Evolutionary conservation across 2,888 invertebrate genomes (phyloP).

Genomic region (Teinopalpus imperialis): DNA sequence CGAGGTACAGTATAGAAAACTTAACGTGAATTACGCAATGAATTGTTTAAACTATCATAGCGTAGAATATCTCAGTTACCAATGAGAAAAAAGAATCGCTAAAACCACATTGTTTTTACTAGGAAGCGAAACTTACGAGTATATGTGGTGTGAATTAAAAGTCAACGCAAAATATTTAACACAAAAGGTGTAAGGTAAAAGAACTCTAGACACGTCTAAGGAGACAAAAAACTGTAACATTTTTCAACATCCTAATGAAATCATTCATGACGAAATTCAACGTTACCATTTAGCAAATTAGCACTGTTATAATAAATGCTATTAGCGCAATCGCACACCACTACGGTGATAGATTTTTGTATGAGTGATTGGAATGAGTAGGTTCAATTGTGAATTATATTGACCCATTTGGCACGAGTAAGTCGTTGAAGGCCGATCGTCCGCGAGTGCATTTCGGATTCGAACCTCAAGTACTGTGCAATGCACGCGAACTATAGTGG

Average conservation of each 20-base stretch:
- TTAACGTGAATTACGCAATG: too few relatives aligned
- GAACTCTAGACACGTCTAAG: constrained; percentile 2
- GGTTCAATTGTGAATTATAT: constrained; percentile 15
- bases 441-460: constrained; percentile 10
- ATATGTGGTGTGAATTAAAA: neutral
- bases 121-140: too few relatives aligned
- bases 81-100: too few relatives aligned
- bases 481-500: neutral
- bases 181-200: neutral
- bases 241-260: constrained; percentile 3
- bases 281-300: constrained; percentile 2
- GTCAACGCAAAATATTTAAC: neutral
- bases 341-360: constrained; percentile 2
- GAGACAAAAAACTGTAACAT: neutral
- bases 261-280: neutral
- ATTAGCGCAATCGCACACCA: neutral
- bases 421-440: constrained; percentile 2
- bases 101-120: too few relatives aligned
- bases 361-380: constrained; percentile 5
- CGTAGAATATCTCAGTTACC: too few relatives aligned
- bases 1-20: too few relatives aligned
- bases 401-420: constrained; percentile 24
- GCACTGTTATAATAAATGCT: constrained; percentile 9
- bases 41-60: too few relatives aligned
- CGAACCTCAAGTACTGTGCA: constrained; percentile 16